Conservation (phyloP, 2,797 vertebrate genomes). For the Semotilus atromaculatus region DNA sequence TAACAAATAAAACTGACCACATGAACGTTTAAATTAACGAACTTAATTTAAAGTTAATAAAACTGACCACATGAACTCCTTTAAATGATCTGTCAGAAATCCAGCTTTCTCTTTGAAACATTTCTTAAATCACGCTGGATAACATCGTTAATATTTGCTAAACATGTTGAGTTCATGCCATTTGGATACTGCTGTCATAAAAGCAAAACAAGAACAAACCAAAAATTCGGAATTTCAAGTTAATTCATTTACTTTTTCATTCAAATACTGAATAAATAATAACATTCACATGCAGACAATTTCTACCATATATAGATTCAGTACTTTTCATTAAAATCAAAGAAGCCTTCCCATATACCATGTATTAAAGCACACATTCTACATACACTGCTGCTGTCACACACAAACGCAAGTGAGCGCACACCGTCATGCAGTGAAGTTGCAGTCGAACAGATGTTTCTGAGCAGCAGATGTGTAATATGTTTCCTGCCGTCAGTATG, state of each 20-base stretch:
- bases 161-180: not conserved
- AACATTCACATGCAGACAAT: not conserved
- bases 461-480: slow-evolving; percentile 54
- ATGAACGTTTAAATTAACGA: too few species aligned
- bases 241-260: not conserved
- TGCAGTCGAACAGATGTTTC: slow-evolving; percentile 53
- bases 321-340: not conserved
- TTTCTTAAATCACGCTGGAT: not conserved
- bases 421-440: slow-evolving; percentile 9
- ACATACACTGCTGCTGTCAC: not conserved
- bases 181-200: not conserved
- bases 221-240: not conserved
- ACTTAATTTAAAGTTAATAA: too few species aligned
- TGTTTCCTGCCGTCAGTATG: slow-evolving; percentile 39
- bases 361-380: not conserved
- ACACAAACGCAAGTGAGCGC: not conserved
- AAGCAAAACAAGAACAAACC: not conserved
- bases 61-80: not conserved
- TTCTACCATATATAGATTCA: not conserved
- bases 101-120: not conserved
- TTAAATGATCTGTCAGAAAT: not conserved
- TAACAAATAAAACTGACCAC: too few species aligned
- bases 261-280: not conserved
- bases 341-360: not conserved
- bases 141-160: not conserved